Evolutionary conservation across 2,888 invertebrate species (phyloP).

Genomic region (Nemoura dubitans): DNA sequence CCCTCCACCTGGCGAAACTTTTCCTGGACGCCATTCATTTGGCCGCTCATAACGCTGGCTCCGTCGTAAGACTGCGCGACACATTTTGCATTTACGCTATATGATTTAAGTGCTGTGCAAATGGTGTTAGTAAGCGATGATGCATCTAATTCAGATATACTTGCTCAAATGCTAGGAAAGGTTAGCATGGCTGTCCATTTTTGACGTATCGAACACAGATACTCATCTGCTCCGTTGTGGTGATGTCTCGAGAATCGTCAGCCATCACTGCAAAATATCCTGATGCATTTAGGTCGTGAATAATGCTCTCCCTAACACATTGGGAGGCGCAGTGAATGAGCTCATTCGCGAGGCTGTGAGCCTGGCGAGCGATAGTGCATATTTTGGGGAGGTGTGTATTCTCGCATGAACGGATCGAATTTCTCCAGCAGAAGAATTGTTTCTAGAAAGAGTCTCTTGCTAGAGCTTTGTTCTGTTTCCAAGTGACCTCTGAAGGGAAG

Average conservation of each 20-base stretch:
- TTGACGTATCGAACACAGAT: conserved; percentile 19
- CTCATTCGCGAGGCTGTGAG: conserved; percentile 28
- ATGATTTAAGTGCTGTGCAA: background rate
- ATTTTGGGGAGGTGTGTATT: conserved; percentile 8
- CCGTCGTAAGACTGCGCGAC: conserved; percentile 28
- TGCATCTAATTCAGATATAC: conserved; percentile 27
- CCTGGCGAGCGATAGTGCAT: conserved; percentile 20
- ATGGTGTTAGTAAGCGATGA: conserved; percentile 17
- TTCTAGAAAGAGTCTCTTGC: conserved; percentile 16
- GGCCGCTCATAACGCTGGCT: conserved; percentile 34
- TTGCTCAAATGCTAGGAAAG: conserved; percentile 17
- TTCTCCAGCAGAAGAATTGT: background rate
- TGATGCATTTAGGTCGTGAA: conserved; percentile 2
- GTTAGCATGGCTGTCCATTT: conserved; percentile 28
- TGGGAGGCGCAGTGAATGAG: conserved; percentile 10
- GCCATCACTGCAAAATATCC: conserved; percentile 33
- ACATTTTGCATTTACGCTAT: conserved; percentile 23
- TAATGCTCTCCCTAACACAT: conserved; percentile 1
- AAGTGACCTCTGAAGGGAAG: conserved; percentile 9
- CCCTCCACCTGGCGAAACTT: conserved; percentile 19
- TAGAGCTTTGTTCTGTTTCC: conserved; percentile 2
- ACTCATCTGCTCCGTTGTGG: conserved; percentile 24
- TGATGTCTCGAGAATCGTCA: conserved; percentile 23
- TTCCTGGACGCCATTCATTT: conserved; percentile 24
- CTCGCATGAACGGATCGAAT: conserved; percentile 8